Evolutionary conservation across 2,113 vertebrate genomes (phyloP).

Genomic region (Calidris pygmaea): DNA sequence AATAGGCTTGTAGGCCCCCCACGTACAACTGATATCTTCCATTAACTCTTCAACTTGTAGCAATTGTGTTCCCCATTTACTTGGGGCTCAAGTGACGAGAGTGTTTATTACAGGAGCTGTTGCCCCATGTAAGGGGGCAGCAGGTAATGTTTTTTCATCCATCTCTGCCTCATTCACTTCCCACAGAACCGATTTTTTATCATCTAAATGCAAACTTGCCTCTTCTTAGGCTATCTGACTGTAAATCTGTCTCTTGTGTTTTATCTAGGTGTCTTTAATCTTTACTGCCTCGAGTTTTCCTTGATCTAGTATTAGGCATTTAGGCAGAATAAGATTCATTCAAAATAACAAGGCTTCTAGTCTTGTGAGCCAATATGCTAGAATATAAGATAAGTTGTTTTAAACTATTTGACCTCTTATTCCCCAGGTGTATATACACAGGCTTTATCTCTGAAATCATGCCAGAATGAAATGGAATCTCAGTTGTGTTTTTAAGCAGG

Average conservation of each 20-base stretch:
- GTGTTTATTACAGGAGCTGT: not conserved
- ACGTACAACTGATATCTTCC: accelerated
- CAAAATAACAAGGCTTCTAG: not conserved
- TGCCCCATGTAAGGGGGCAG: not conserved
- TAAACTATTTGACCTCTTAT: not conserved
- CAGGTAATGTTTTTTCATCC: not conserved
- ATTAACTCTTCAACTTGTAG: not conserved
- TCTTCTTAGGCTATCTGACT: not conserved
- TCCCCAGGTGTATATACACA: not conserved
- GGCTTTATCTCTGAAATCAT: not conserved
- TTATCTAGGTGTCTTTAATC: not conserved
- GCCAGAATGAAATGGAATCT: not conserved
- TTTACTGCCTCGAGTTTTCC: not conserved
- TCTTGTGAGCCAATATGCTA: not conserved
- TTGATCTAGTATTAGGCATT: not conserved
- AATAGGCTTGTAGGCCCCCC: not conserved
- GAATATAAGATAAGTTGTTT: not conserved
- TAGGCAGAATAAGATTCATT: not conserved
- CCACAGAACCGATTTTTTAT: not conserved
- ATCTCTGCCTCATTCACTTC: not conserved
- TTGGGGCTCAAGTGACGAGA: too few species aligned
- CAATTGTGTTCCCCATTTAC: accelerated
- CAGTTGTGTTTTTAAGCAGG: not conserved
- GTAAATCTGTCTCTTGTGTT: not conserved
- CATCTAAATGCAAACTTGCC: not conserved